Conservation (phyloP, 2,113 vertebrate genomes). For the Ramphastos sulfuratus region DNA sequence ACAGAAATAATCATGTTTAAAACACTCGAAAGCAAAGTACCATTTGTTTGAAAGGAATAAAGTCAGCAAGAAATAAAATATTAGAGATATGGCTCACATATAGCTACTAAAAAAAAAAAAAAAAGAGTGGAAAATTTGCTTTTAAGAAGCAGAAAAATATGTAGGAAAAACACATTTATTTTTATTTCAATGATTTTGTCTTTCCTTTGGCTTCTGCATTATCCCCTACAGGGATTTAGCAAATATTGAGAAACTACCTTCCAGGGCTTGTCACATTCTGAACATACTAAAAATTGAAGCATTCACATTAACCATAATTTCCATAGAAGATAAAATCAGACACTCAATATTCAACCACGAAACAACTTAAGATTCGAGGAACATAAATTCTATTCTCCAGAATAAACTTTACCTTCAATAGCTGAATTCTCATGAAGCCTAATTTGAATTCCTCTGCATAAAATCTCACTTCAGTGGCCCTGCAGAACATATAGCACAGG, state of each 20-base stretch:
- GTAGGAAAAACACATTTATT: conserved; percentile 12
- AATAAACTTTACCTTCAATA: neutral
- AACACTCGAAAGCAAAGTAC: neutral
- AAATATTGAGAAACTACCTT: neutral
- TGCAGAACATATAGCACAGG: neutral
- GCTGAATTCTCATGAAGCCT: neutral
- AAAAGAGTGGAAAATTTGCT: neutral
- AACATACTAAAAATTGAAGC: neutral
- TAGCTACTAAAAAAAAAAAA: neutral
- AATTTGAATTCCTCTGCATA: conserved; percentile 11
- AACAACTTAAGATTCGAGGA: neutral
- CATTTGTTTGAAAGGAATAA: neutral
- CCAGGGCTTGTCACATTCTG: conserved; percentile 8
- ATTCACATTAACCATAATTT: neutral
- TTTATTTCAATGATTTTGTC: conserved; percentile 4
- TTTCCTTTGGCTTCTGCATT: neutral
- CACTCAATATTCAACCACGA: neutral
- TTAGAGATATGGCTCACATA: neutral
- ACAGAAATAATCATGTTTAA: neutral
- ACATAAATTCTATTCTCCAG: conserved; percentile 33
- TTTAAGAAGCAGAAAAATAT: neutral
- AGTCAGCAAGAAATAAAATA: neutral
- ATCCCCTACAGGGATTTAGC: neutral
- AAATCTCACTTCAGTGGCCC: neutral
- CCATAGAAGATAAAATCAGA: conserved; percentile 42